Evolutionary conservation across 2,888 invertebrate species (phyloP).

Genomic region (Thereva nobilitata): DNA sequence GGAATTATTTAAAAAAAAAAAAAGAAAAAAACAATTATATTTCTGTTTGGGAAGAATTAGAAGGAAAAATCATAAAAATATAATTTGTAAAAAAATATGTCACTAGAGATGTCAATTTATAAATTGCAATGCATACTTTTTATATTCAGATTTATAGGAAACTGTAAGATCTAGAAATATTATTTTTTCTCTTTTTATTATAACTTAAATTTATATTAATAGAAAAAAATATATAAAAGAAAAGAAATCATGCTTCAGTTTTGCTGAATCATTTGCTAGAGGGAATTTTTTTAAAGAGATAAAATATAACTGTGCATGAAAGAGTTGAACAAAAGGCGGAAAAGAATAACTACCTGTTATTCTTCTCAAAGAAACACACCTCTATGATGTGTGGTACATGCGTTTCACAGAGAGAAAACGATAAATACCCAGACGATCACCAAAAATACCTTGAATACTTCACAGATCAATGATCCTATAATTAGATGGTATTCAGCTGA

Average conservation of each 20-base stretch:
- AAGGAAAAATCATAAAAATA: constrained; percentile 6
- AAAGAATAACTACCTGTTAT: not conserved
- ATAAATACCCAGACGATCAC: constrained; percentile 19
- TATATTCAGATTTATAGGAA: too few relatives aligned
- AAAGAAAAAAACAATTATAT: constrained; percentile 15
- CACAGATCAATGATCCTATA: constrained; percentile 31
- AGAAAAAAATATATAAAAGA: too few relatives aligned
- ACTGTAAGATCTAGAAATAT: too few relatives aligned
- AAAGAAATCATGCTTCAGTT: too few relatives aligned
- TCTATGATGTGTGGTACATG: too few relatives aligned
- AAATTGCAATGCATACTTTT: not conserved
- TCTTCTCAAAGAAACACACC: not conserved
- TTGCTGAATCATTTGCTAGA: too few relatives aligned
- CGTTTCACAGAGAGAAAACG: constrained; percentile 13
- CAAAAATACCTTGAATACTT: constrained; percentile 21
- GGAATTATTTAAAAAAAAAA: not conserved
- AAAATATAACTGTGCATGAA: not conserved
- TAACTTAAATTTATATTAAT: too few relatives aligned
- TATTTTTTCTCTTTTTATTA: too few relatives aligned
- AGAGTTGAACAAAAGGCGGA: not conserved
- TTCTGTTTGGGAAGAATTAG: not conserved
- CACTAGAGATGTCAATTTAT: not conserved
- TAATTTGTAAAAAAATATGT: too few relatives aligned
- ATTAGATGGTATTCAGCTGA: constrained; percentile 17
- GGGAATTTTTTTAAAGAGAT: too few relatives aligned